phyloP scores from a whole-genome alignment of 1,140 invertebrate species.

The Akabosia matsudoensis region DNA sequence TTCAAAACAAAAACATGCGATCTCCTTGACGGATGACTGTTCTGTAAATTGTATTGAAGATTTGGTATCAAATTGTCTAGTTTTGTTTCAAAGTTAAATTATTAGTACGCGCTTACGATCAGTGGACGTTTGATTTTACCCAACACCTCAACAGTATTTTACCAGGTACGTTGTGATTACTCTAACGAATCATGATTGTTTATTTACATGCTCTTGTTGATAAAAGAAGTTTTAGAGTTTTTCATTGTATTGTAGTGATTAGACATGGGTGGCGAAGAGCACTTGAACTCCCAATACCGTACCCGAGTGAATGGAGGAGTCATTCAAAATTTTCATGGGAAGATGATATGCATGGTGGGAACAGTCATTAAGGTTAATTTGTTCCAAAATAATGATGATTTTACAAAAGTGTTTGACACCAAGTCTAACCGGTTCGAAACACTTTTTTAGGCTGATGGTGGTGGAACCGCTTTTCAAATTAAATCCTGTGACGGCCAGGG shows the following conservation, averaged over 20 bases:
- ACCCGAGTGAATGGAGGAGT: constrained; percentile 33
- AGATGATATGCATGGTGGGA: constrained; percentile 39
- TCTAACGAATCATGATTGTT: too few relatives aligned
- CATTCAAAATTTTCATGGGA: constrained; percentile 36
- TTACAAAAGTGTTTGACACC: neutral
- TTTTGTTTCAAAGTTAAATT: too few relatives aligned
- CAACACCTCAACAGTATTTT: too few relatives aligned
- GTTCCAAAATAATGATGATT: neutral
- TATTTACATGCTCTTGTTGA: too few relatives aligned
- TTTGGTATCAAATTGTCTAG: too few relatives aligned
- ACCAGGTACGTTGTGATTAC: too few relatives aligned
- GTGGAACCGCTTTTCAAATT: constrained; percentile 47
- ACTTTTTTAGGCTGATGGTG: constrained; percentile 45
- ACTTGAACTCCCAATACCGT: neutral
- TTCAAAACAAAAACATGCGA: too few relatives aligned
- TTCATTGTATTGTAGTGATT: neutral
- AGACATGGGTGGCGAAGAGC: neutral
- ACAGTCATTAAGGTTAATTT: constrained; percentile 32
- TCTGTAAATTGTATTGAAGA: too few relatives aligned
- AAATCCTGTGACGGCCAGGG: constrained; percentile 42
- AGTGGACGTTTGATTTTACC: too few relatives aligned
- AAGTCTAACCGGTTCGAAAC: neutral
- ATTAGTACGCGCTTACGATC: too few relatives aligned
- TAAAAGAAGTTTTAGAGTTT: too few relatives aligned
- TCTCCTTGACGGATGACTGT: too few relatives aligned